Conservation (phyloP, 23 tunicate genomes). For the Corella eumyota region DNA sequence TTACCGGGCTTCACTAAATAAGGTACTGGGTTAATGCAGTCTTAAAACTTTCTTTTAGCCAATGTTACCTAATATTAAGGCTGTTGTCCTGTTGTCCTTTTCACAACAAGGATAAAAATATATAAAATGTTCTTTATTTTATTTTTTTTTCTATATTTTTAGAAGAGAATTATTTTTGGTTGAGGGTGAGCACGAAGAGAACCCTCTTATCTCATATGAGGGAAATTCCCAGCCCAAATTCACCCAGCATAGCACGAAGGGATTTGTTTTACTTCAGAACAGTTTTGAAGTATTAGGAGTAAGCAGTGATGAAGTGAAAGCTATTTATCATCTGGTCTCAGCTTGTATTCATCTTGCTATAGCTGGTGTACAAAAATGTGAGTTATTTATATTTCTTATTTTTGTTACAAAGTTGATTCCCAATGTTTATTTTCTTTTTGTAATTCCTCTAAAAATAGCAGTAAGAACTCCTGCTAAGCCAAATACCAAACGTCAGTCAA, state of each 20-base stretch:
- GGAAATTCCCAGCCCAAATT: constrained; percentile 18
- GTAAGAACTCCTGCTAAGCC: too few relatives aligned
- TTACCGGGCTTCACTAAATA: too few relatives aligned
- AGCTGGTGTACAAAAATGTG: constrained; percentile 72
- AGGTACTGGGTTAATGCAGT: too few relatives aligned
- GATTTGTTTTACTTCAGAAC: constrained; percentile 28
- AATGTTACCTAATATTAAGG: too few relatives aligned
- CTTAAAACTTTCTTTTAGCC: too few relatives aligned
- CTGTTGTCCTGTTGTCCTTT: background rate
- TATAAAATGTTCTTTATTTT: too few relatives aligned
- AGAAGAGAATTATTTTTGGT: constrained; percentile 64
- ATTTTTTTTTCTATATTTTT: too few relatives aligned
- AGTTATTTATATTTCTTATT: too few relatives aligned
- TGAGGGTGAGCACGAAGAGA: constrained; percentile 56
- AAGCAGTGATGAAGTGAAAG: constrained; percentile 33
- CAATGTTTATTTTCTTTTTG: background rate
- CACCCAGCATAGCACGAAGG: constrained; percentile 20
- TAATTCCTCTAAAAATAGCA: background rate
- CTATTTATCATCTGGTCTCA: constrained; percentile 46
- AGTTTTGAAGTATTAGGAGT: constrained; percentile 28
- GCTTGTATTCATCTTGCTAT: constrained; percentile 79
- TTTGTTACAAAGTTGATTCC: too few relatives aligned
- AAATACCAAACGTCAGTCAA: too few relatives aligned
- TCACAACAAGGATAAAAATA: background rate
- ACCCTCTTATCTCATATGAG: constrained; percentile 10